These are phyloP conservation scores for Amiota mariae DNA, from an alignment of 2,888 invertebrate genomes.

Conservation along the genomic window DNA sequence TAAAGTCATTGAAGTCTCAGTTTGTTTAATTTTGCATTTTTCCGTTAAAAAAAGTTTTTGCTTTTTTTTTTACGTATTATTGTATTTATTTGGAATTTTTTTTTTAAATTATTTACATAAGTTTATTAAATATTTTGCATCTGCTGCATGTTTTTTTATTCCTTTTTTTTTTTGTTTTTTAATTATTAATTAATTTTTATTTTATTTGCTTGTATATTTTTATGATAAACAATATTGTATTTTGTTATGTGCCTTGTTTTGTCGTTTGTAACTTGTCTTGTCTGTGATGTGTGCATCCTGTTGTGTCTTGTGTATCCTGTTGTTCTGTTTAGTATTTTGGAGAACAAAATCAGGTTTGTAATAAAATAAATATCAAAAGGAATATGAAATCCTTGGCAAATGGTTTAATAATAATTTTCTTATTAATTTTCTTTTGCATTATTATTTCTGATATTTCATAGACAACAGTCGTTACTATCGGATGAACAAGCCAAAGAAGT, in stretches of 20 bases:
- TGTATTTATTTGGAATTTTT: no score
- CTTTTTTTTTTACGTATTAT: no score
- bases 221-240: slow-evolving; percentile 33
- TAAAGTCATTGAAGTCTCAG: no score
- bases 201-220: slow-evolving; percentile 37
- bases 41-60: no score
- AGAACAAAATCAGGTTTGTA: slow-evolving; percentile 88
- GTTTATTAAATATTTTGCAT: no score
- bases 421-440: background rate
- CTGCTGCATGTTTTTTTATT: background rate
- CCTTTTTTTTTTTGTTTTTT: slow-evolving; percentile 31
- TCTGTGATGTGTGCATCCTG: slow-evolving; percentile 30
- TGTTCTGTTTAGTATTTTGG: slow-evolving; percentile 80
- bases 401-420: background rate
- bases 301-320: slow-evolving; percentile 25
- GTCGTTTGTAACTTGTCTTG: slow-evolving; percentile 49
- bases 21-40: no score
- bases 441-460: slow-evolving; percentile 66
- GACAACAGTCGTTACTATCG: slow-evolving; percentile 86
- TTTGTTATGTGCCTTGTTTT: slow-evolving; percentile 40
- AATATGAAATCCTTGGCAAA: background rate
- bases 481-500: slow-evolving; percentile 94
- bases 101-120: no score
- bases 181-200: slow-evolving; percentile 31
- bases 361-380: slow-evolving; percentile 12